phyloP scores from a whole-genome alignment of 1,140 invertebrate species.

The Drosophila santomea region DNA sequence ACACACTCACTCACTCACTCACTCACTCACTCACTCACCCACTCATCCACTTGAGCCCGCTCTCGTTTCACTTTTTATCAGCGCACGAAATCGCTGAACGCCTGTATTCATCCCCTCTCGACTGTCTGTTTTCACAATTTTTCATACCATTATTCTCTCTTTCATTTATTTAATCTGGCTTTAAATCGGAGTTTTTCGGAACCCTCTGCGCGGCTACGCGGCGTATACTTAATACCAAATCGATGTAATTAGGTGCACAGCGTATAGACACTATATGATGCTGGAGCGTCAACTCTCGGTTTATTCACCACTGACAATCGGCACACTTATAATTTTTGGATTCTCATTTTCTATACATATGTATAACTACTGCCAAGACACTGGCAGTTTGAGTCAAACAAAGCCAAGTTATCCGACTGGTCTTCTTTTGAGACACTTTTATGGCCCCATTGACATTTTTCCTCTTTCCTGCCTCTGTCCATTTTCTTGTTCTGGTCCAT shows the following conservation, averaged over 20 bases:
- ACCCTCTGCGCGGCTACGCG: conserved; percentile 28
- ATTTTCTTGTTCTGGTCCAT: conserved; percentile 16
- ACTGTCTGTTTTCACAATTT: conserved; percentile 51
- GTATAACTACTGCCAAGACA: neutral
- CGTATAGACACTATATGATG: conserved; percentile 13
- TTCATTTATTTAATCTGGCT: conserved; percentile 10
- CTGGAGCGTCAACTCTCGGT: neutral
- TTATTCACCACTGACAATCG: neutral
- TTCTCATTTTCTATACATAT: conserved; percentile 17
- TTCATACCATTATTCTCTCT: conserved; percentile 48
- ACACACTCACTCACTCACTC: conserved; percentile 24
- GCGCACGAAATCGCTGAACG: conserved; percentile 36
- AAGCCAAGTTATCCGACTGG: conserved; percentile 17
- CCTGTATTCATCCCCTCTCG: conserved; percentile 20
- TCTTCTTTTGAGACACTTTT: conserved; percentile 66
- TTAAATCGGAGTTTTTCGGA: conserved; percentile 27
- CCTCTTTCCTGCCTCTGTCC: neutral
- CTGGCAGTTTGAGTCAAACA: neutral
- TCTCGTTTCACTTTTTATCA: conserved; percentile 54
- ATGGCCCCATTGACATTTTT: conserved; percentile 73
- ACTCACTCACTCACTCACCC: neutral
- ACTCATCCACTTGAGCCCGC: conserved; percentile 25
- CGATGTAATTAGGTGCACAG: conserved; percentile 64
- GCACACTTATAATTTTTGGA: conserved; percentile 10
- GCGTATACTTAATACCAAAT: conserved; percentile 64